Evolutionary conservation across 2,888 invertebrate genomes (phyloP).

Genomic region (Syritta pipiens): DNA sequence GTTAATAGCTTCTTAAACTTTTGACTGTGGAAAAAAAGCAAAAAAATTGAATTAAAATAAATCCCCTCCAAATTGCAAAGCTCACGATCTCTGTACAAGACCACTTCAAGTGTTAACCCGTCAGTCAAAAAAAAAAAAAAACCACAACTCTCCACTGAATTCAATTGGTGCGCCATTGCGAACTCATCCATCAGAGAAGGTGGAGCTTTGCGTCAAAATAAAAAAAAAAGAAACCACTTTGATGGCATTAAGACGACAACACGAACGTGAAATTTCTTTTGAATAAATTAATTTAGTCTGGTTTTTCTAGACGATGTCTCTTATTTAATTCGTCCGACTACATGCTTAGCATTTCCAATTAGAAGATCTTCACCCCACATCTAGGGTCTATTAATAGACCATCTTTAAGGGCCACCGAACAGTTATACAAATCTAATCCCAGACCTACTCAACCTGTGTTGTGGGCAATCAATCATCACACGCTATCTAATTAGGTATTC

Average conservation of each 20-base stretch:
- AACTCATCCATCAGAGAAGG: conserved; percentile 21
- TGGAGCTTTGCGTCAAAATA: conserved; percentile 25
- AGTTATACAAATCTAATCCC: too few relatives aligned
- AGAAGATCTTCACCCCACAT: background rate
- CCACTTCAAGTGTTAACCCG: too few relatives aligned
- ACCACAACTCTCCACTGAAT: background rate
- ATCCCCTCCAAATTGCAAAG: background rate
- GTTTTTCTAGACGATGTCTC: conserved; percentile 1
- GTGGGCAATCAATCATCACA: conserved; percentile 42
- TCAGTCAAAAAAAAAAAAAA: background rate
- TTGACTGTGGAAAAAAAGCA: background rate
- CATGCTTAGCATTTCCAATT: conserved; percentile 33
- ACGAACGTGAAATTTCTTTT: conserved; percentile 17
- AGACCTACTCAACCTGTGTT: conserved; percentile 24
- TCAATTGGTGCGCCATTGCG: conserved; percentile 31
- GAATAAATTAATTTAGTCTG: conserved; percentile 29
- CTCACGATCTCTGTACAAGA: background rate
- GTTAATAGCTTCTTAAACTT: conserved; percentile 5
- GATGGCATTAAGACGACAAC: background rate
- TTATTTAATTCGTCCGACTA: conserved; percentile 30
- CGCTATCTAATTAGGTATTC: conserved; percentile 49
- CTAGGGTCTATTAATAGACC: conserved; percentile 7
- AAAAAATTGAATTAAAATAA: background rate
- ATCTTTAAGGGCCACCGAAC: conserved; percentile 16
- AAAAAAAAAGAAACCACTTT: conserved; percentile 14